Evolutionary conservation across 2,113 vertebrate species (phyloP), one percentile per base, ranked within the genome.

Genomic region (Symphodus melops): DNA sequence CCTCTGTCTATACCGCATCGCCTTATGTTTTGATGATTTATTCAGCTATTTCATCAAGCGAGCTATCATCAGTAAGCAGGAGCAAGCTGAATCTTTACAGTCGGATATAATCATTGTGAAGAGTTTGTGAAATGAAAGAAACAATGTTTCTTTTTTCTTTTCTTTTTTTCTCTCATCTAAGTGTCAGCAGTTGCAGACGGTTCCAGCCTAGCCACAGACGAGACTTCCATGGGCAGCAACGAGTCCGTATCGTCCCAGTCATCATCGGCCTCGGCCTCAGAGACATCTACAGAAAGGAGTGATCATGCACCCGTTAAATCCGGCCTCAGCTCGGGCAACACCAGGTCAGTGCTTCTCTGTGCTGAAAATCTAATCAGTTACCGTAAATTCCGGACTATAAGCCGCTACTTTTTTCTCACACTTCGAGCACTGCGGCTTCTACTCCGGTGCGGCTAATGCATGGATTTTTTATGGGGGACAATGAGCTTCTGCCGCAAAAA

Each of bases 191-290:
- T 65, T n/a, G 95, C 82, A 84, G 95, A 96, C 66, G 76, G 78
- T 56, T 85, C 93, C 74, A 90, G 60, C 68, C 88, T 87, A 52
- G 88, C 88, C 1, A 92, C 90, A 68, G 97, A 98, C 56, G 95
- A 96, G 58, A 95, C 95, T 0, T 96, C 95, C 9, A 93, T 93
- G 71, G 94, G 96, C 81, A 98, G 96, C 86, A 94, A 94, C 19
- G 98, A 99, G 88, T 98, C 97, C 0, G 95, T 97, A 16, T 97
- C 96, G 17, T 97, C 97, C 12, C 95, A 96, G 1, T 97, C 97
- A n/a, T 97, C 97, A 0, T 94, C 92, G 0, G 91, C 93, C 2
- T 94, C 94, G 0, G 62, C 88, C 69, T 92, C 93, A 1, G 94
- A 92, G 19, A 94, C 92, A 19, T 90, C 94, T 0, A 80, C 87